Percentiles rank a stretch among this genome's conserved stretches.
These are phyloP conservation scores for Ispidina lecontei DNA, from an alignment of 2,797 vertebrate species.

Conservation along the genomic window DNA sequence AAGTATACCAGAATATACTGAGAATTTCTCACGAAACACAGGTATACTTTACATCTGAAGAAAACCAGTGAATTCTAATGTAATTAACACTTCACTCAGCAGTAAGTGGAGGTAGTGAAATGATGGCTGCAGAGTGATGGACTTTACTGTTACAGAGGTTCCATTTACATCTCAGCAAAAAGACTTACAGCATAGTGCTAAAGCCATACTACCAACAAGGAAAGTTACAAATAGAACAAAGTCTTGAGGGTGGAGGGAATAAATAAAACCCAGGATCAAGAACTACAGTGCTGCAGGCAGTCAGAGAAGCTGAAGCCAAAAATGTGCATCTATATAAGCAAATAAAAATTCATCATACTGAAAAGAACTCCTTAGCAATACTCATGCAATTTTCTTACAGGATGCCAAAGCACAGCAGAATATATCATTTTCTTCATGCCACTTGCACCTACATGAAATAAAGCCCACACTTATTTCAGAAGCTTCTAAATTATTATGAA, in stretches of 20 bases:
- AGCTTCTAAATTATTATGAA: not conserved
- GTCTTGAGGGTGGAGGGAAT: not conserved
- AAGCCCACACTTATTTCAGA: not conserved
- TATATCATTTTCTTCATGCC: slow-evolving; percentile 83
- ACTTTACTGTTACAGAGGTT: not conserved
- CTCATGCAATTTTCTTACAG: slow-evolving; percentile 82
- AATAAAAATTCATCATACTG: not conserved
- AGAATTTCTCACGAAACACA: not conserved
- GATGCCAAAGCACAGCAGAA: slow-evolving; percentile 80
- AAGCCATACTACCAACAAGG: not conserved
- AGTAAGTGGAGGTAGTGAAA: not conserved
- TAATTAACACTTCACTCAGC: not conserved
- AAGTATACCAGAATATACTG: not conserved
- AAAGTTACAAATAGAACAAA: not conserved
- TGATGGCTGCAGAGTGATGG: not conserved
- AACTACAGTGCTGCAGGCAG: not conserved
- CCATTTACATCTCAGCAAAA: not conserved
- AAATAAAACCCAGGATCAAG: not conserved
- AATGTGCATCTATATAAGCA: rapidly evolving
- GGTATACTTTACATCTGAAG: not conserved
- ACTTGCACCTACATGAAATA: slow-evolving; percentile 76
- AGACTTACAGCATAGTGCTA: not conserved
- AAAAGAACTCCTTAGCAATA: not conserved
- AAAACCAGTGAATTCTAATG: not conserved
- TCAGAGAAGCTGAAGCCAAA: not conserved